Evolutionary conservation across 2,113 vertebrate genomes (phyloP).

Genomic region (Sterrhoptilus dennistouni): DNA sequence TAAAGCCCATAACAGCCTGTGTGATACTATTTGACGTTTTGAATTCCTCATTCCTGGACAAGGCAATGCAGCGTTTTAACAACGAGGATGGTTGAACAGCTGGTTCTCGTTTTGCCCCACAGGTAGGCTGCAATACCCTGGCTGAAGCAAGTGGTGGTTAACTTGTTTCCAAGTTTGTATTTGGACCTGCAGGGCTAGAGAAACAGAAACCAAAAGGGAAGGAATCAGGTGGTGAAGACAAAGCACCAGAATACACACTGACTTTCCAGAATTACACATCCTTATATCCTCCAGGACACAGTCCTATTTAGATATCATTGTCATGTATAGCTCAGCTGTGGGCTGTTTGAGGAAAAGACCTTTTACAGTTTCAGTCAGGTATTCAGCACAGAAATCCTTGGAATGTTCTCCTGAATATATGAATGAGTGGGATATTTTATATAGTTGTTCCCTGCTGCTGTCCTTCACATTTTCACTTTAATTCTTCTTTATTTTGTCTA

Average conservation of each 20-base stretch:
- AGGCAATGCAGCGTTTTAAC: background rate
- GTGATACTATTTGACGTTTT: background rate
- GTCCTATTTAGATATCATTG: background rate
- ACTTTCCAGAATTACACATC: background rate
- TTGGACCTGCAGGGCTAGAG: background rate
- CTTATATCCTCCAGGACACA: background rate
- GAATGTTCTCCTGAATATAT: background rate
- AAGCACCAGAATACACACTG: background rate
- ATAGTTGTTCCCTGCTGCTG: background rate
- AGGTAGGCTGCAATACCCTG: background rate
- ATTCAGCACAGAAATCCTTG: background rate
- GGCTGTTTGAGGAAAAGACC: background rate
- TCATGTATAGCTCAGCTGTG: background rate
- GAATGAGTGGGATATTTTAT: background rate
- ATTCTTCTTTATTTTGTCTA: background rate
- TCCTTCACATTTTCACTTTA: background rate
- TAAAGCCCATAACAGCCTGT: fast-evolving
- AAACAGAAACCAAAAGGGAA: background rate
- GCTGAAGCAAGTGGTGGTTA: background rate
- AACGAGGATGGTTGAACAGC: background rate
- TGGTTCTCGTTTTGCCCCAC: background rate
- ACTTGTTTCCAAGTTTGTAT: background rate
- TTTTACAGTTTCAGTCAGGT: background rate
- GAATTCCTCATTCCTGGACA: background rate
- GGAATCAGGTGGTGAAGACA: fast-evolving